Percentiles rank a stretch among this genome's conserved stretches.
These are phyloP conservation scores for Miniopterus natalensis DNA, from an alignment of 2,113 vertebrate species.

Conservation along the genomic window DNA sequence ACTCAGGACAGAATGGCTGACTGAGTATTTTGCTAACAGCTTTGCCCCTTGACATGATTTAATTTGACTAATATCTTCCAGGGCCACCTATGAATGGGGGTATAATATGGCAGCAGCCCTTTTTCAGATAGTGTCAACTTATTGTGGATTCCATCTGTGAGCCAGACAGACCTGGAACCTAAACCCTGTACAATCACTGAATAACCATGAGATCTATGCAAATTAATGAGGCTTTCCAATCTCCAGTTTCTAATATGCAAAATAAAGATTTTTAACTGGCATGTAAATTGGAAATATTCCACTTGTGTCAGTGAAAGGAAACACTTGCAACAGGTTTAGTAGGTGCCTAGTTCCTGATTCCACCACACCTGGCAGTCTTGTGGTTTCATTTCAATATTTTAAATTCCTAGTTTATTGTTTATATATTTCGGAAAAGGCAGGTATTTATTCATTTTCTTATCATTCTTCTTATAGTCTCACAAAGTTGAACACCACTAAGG, in stretches of 20 bases:
- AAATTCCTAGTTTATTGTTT: neutral
- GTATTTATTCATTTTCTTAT: conserved; percentile 55
- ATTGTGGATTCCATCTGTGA: neutral
- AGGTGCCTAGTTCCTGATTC: neutral
- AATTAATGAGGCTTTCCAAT: neutral
- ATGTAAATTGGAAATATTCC: neutral
- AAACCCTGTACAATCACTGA: neutral
- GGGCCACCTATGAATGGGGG: neutral
- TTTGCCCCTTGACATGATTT: neutral
- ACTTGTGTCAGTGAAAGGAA: neutral
- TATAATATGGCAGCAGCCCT: neutral
- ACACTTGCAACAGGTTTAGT: neutral
- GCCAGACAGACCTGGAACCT: neutral
- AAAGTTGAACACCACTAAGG: conserved; percentile 73
- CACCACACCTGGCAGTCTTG: neutral
- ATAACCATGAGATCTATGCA: neutral
- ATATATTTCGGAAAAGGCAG: neutral
- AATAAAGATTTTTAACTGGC: neutral
- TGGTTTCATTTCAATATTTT: neutral
- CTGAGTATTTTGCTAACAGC: neutral
- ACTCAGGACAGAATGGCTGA: neutral
- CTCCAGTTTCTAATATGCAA: neutral
- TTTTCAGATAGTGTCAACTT: neutral
- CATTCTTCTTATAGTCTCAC: neutral
- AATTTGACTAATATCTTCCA: conserved; percentile 6